Base-by-base conservation (phyloP, 2,888 invertebrate genomes). In the Cataglyphis altisquamis region DNA sequence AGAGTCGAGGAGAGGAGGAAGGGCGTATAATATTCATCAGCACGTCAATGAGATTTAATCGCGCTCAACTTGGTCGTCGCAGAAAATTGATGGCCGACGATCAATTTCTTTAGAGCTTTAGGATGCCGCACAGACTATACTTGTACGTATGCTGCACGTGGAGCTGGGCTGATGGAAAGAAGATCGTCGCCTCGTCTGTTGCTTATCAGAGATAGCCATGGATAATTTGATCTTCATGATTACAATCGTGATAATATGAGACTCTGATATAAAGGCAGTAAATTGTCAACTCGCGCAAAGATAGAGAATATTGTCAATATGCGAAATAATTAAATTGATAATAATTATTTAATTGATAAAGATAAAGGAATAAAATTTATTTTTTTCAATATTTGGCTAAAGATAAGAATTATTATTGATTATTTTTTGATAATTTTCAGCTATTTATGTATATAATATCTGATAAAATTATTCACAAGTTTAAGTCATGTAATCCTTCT, bases 21-120 rank as follows among this genome's bases (percentile, higher is more conserved):
- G 94, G 25, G 94, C 94, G 29, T 94, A 94, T 83, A 94, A 94
- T 72, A 94, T 94, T 83, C 94, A 94, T 88, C 94, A 94, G 75
- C 94, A 94, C 85, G 93, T 94, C 2, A 94, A 94, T 86, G 94
- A 94, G 89, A 91, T 94, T 60, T 94, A 92, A 92, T 5, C 21
- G 39, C 6, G 29, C 4, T 45, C 39, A 12, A 18, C 55, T 45
- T 18, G 52, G 52, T 52, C 52, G 25, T 66, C 45, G 83, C 80
- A 60, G 62, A 41, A 36, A n/a, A 70, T 25, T 3, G 15, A 18
- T 45, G 15, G 32, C 80, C 73, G 81, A 36, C 9, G 41, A 77
- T 29, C 36, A 21, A 39, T 32, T 68, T 67, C 67, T 67, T 80
- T 89, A 88, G 84, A 86, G 66, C 77, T 86, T 52, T 52, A 88